These are phyloP conservation scores for Chaetodon auriga DNA, from an alignment of 2,113 vertebrate species.

Conservation along the genomic window DNA sequence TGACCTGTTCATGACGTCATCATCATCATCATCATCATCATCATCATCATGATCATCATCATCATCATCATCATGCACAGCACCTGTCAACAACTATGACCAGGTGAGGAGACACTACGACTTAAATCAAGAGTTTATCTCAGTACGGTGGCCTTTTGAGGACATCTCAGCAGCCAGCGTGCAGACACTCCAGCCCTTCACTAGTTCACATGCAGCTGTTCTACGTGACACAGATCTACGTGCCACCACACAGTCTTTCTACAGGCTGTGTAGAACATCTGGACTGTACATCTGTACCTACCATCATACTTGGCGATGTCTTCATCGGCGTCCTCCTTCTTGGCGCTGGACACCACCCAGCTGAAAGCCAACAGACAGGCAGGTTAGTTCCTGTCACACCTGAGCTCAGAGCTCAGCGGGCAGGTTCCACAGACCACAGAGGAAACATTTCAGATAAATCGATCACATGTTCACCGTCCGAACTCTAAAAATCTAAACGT, in stretches of 20 bases:
- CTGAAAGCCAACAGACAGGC: slow-evolving; percentile 76
- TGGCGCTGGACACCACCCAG: slow-evolving; percentile 95
- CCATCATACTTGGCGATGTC: slow-evolving; percentile 99
- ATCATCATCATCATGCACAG: neutral
- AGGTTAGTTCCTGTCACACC: neutral
- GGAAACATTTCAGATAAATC: too few species aligned
- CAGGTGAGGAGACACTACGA: neutral
- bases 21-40: neutral
- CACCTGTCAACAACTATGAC: neutral
- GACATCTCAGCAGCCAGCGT: neutral
- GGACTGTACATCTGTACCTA: slow-evolving; percentile 71
- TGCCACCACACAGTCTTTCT: too few species aligned
- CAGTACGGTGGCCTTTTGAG: too few species aligned
- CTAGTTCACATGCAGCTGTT: too few species aligned
- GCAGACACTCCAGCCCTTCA: too few species aligned
- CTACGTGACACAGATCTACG: too few species aligned
- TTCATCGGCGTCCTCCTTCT: slow-evolving; percentile 95
- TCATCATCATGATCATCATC: neutral
- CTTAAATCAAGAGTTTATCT: neutral
- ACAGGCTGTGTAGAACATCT: too few species aligned
- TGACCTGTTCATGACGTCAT: slow-evolving; percentile 84
- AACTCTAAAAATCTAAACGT: too few species aligned
- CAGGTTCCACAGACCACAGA: too few species aligned
- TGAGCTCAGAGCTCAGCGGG: too few species aligned
- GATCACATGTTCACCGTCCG: too few species aligned